Evolutionary conservation across 92 coral and sea anemone species (phyloP).

Genomic region (Paragorgia papillata): DNA sequence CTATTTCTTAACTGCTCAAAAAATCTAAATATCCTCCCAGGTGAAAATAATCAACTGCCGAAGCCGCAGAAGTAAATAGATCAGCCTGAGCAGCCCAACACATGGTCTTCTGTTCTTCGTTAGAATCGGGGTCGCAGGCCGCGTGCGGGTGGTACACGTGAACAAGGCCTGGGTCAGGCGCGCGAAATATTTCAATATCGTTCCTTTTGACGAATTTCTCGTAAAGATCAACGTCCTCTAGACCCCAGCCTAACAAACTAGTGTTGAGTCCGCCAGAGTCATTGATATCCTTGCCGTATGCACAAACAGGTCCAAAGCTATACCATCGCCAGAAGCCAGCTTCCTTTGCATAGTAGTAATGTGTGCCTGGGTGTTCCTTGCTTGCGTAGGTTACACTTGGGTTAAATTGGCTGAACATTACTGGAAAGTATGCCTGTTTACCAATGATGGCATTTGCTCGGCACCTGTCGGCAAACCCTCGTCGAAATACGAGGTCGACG

Average conservation of each 20-base stretch:
- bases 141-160: conserved; percentile 49
- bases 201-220: conserved; percentile 28
- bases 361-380: conserved; percentile 9
- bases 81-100: conserved; percentile 40
- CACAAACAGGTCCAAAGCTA: conserved; percentile 39
- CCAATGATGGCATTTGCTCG: conserved; percentile 35
- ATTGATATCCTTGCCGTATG: conserved; percentile 25
- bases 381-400: conserved; percentile 15
- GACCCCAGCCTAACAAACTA: conserved; percentile 25
- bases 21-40: conserved; percentile 19
- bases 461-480: conserved; percentile 36
- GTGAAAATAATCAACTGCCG: conserved; percentile 24
- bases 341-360: conserved; percentile 30
- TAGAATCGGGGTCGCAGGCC: conserved; percentile 30
- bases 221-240: conserved; percentile 35
- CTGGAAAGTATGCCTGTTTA: conserved; percentile 40
- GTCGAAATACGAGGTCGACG: conserved; percentile 33
- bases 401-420: conserved; percentile 42
- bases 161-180: conserved; percentile 44
- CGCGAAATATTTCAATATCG: conserved; percentile 43
- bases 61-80: conserved; percentile 5
- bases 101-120: conserved; percentile 39
- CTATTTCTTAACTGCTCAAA: too few relatives aligned
- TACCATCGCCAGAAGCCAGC: conserved; percentile 46
- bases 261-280: conserved; percentile 38